phyloP scores from a whole-genome alignment of 2,113 vertebrate genomes.

The Clarias gariepinus region DNA sequence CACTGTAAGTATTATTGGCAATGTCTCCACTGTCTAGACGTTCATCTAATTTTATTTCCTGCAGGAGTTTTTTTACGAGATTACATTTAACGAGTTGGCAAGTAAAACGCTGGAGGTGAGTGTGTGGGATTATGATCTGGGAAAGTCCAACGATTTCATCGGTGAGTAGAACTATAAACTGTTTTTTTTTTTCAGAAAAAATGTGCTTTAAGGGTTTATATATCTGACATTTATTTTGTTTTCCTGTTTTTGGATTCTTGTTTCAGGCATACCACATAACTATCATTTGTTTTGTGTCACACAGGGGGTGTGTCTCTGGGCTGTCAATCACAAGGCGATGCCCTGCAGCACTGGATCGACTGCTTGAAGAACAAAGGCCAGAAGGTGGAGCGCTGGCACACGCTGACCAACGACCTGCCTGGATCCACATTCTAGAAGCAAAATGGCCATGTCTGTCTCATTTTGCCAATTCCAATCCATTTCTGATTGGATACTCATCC shows the following conservation, averaged over 20 bases:
- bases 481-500: slow-evolving; percentile 41
- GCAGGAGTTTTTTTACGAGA: slow-evolving; percentile 88
- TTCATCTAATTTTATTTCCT: background rate
- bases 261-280: background rate
- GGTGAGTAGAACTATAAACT: slow-evolving; percentile 67
- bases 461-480: slow-evolving; percentile 23
- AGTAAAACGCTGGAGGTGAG: slow-evolving; percentile 86
- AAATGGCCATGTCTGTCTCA: slow-evolving; percentile 22
- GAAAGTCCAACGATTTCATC: slow-evolving; percentile 87
- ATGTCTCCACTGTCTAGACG: background rate
- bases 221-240: background rate
- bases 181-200: too few species aligned
- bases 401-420: slow-evolving; percentile 84
- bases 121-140: slow-evolving; percentile 88
- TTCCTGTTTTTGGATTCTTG: background rate
- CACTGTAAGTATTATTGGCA: background rate
- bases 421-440: slow-evolving; percentile 76
- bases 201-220: background rate
- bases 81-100: slow-evolving; percentile 77
- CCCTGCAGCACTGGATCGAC: slow-evolving; percentile 83
- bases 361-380: slow-evolving; percentile 82
- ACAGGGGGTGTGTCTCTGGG: slow-evolving; percentile 83
- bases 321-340: slow-evolving; percentile 79
- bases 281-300: background rate
- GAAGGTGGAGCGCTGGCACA: slow-evolving; percentile 87